Percentiles rank a stretch among this genome's conserved stretches.
These are phyloP conservation scores for Acanthurus leucopareius DNA, from an alignment of 2,797 vertebrate species.

Conservation along the genomic window DNA sequence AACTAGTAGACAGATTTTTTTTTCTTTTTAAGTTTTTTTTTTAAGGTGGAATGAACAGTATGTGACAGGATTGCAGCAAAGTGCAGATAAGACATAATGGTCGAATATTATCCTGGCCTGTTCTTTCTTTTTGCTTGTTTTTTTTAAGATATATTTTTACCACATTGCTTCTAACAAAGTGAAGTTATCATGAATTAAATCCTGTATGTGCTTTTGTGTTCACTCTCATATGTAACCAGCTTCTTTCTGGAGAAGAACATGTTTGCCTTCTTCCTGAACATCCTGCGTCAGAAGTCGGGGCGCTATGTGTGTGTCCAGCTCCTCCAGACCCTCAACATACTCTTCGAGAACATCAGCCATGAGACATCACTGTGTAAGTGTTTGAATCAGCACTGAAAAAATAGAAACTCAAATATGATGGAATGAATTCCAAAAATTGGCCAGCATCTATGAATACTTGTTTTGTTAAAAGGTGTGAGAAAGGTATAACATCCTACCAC, in stretches of 20 bases:
- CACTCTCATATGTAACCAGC: conserved; percentile 74
- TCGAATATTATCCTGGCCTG: not conserved
- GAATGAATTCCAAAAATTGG: not conserved
- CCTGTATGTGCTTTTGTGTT: conserved; percentile 1
- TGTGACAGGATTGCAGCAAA: not conserved
- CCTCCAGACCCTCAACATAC: conserved; percentile 97
- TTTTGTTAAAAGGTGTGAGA: no score
- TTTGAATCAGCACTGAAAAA: not conserved
- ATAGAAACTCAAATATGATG: not conserved
- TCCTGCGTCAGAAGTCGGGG: conserved; percentile 97
- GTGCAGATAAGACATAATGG: not conserved
- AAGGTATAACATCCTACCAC: no score
- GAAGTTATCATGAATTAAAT: not conserved
- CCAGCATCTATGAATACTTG: not conserved
- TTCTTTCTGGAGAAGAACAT: conserved; percentile 99
- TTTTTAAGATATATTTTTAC: not conserved
- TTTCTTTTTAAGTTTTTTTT: no score
- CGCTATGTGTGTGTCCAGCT: conserved; percentile 99
- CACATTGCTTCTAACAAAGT: not conserved
- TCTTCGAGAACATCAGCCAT: conserved; percentile 99
- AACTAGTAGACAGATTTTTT: no score
- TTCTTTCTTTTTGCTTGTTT: not conserved
- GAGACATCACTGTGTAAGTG: conserved; percentile 98
- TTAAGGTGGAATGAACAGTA: not conserved
- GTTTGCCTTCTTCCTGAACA: conserved; percentile 99